Evolutionary conservation across 1,140 invertebrate genomes (phyloP).

Genomic region (Leptinotarsa lineolata): DNA sequence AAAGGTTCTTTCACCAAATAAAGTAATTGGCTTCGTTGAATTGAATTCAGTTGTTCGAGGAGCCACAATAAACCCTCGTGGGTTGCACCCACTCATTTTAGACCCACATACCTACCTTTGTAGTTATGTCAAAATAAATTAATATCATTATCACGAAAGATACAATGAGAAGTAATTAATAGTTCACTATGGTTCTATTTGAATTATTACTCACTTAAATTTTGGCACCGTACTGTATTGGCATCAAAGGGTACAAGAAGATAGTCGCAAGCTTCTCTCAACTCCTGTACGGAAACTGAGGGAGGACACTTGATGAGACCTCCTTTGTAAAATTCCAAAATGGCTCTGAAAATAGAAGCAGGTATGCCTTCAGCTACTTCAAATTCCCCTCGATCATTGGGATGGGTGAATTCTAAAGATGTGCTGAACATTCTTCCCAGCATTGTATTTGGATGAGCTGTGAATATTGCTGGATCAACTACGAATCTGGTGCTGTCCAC

Average conservation of each 20-base stretch:
- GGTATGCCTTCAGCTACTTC: constrained; percentile 98
- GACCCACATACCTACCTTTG: too few relatives aligned
- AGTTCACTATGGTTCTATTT: too few relatives aligned
- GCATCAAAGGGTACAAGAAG: constrained; percentile 97
- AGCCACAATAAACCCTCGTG: too few relatives aligned
- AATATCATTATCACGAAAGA: too few relatives aligned
- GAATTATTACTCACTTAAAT: constrained; percentile 75
- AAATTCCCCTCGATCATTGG: constrained; percentile 95
- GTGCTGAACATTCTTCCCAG: constrained; percentile 96
- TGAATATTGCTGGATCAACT: constrained; percentile 88
- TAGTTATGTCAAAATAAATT: too few relatives aligned
- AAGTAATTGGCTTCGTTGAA: too few relatives aligned
- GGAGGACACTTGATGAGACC: constrained; percentile 87
- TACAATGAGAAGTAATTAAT: too few relatives aligned
- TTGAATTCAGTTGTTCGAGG: too few relatives aligned
- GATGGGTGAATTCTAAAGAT: constrained; percentile 88
- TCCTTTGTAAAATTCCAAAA: constrained; percentile 94
- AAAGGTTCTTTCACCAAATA: too few relatives aligned
- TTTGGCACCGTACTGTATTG: constrained; percentile 92
- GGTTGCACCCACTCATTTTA: too few relatives aligned
- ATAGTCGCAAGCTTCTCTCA: constrained; percentile 98
- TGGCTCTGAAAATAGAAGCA: constrained; percentile 91
- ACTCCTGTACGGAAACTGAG: constrained; percentile 86
- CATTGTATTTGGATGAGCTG: constrained; percentile 91
- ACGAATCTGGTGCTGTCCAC: constrained; percentile 93